Evolutionary conservation across 2,888 invertebrate genomes (phyloP).

Genomic region (Drosophila meridiana): DNA sequence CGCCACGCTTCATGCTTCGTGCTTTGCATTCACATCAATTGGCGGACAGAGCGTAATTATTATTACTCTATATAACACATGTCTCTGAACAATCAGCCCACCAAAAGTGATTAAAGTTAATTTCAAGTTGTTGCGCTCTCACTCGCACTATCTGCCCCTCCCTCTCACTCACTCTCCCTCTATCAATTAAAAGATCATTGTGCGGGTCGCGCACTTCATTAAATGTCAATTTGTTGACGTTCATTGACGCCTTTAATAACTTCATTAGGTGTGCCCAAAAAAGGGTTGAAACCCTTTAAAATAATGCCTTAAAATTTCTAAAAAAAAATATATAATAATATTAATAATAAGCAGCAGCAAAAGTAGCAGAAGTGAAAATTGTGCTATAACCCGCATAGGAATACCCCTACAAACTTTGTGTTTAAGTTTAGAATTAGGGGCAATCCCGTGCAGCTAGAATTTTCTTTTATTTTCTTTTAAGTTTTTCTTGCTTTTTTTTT

Average conservation of each 20-base stretch:
- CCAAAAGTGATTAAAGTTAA: slow-evolving; percentile 65
- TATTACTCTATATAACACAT: slow-evolving; percentile 21
- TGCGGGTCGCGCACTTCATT: slow-evolving; percentile 76
- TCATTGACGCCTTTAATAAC: slow-evolving; percentile 75
- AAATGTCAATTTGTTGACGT: slow-evolving; percentile 78
- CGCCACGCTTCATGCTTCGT: slow-evolving; percentile 60
- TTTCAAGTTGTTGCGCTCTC: slow-evolving; percentile 57
- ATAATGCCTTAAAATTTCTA: neutral
- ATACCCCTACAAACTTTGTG: slow-evolving; percentile 20
- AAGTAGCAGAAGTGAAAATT: neutral
- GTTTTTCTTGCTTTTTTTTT: neutral
- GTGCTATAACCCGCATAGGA: slow-evolving; percentile 47
- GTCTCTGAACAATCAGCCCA: slow-evolving; percentile 44
- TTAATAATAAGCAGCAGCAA: neutral
- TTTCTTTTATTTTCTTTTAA: neutral
- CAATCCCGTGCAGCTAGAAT: slow-evolving; percentile 22
- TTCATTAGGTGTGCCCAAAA: slow-evolving; percentile 67
- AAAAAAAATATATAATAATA: slow-evolving; percentile 4
- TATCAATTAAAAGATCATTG: slow-evolving; percentile 76
- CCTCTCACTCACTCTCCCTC: slow-evolving; percentile 1
- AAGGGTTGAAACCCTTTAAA: slow-evolving; percentile 44
- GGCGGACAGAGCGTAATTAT: slow-evolving; percentile 61
- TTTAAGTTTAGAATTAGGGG: slow-evolving; percentile 31
- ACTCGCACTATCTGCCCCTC: neutral
- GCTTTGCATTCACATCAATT: slow-evolving; percentile 53